phyloP scores from a whole-genome alignment of 1,140 invertebrate species.

The Musca vetustissima region DNA sequence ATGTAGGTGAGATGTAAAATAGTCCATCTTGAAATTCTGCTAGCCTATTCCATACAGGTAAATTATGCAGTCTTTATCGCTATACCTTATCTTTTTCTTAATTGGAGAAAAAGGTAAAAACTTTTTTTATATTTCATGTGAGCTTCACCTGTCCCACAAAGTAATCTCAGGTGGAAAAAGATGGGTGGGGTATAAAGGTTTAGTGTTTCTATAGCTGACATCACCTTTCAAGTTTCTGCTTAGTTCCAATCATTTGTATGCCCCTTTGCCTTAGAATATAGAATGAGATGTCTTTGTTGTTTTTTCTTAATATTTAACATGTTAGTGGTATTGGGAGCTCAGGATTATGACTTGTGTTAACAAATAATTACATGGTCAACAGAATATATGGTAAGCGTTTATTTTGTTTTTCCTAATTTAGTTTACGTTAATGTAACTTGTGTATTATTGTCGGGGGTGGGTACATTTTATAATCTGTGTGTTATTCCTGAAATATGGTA shows the following conservation, averaged over 20 bases:
- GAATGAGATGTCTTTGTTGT: neutral
- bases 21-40: conserved; percentile 32
- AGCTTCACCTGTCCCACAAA: neutral
- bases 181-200: neutral
- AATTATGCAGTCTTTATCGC: conserved; percentile 54
- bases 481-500: too few relatives aligned
- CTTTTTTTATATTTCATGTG: neutral
- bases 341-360: conserved; percentile 49
- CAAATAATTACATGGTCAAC: conserved; percentile 52
- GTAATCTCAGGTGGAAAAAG: neutral
- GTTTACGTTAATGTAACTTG: conserved; percentile 23
- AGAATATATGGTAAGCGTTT: conserved; percentile 26
- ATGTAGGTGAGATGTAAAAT: too few relatives aligned
- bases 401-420: neutral
- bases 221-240: neutral
- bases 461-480: neutral
- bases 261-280: neutral
- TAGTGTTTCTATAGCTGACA: too few relatives aligned
- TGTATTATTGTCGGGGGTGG: neutral
- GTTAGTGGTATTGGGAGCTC: conserved; percentile 35
- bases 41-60: conserved; percentile 50
- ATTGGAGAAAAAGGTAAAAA: too few relatives aligned
- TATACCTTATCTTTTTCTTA: conserved; percentile 20
- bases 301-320: conserved; percentile 31
- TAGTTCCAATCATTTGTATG: neutral